A percentile compares a stretch with the other conserved stretches of the same genome.
phyloP scores from a whole-genome alignment of 2,888 invertebrate species.

The Mycalesis mineus region DNA sequence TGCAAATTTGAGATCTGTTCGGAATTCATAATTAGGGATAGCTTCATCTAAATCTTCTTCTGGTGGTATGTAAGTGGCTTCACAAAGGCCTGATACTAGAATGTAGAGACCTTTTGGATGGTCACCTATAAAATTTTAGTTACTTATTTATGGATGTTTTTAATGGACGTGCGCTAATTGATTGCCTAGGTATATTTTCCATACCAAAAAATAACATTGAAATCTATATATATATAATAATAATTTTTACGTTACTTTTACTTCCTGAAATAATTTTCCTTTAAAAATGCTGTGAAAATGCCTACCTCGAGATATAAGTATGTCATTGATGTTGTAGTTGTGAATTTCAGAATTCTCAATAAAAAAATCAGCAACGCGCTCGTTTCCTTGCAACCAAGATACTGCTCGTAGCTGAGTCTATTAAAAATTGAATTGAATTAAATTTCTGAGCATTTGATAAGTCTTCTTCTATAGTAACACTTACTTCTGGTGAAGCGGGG shows the following conservation, averaged over 20 bases:
- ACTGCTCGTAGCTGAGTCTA: conserved; percentile 67
- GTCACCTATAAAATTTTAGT: conserved; percentile 39
- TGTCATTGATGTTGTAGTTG: conserved; percentile 61
- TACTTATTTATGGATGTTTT: no score
- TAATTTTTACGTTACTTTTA: no score
- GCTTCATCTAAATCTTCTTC: conserved; percentile 64
- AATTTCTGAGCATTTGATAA: not conserved
- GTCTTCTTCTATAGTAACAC: not conserved
- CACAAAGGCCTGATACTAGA: conserved; percentile 63
- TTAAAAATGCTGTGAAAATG: not conserved
- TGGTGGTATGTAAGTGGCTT: conserved; percentile 60
- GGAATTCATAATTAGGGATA: conserved; percentile 76
- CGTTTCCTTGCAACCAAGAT: conserved; percentile 68
- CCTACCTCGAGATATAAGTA: conserved; percentile 62
- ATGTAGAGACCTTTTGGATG: conserved; percentile 65
- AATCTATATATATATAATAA: no score
- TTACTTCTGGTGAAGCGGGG: conserved; percentile 69
- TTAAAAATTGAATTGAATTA: not conserved
- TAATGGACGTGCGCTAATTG: no score
- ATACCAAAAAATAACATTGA: no score
- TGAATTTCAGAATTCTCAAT: conserved; percentile 63
- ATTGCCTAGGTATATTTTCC: no score
- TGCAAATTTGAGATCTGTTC: conserved; percentile 65
- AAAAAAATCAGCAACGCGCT: conserved; percentile 63
- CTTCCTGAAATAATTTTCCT: no score